Evolutionary conservation across 1,140 invertebrate species (phyloP), one percentile per base, ranked within the genome.

Genomic region (Luehdorfia chinensis): DNA sequence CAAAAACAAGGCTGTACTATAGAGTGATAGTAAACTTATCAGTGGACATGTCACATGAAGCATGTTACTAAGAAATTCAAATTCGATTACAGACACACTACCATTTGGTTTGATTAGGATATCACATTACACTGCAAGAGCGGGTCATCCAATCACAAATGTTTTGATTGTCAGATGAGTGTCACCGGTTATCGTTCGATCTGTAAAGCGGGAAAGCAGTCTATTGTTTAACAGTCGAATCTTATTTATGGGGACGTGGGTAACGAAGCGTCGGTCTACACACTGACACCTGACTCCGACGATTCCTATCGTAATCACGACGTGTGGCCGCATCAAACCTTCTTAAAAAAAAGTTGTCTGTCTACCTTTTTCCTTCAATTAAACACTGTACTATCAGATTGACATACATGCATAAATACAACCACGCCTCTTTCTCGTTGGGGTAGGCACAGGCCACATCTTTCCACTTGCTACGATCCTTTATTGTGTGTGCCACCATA

Each of bases 191-290:
- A 77, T 77, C 71, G 47, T 11, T 18, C 34, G 55, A 73, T 73
- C 69, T 16, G 58, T 43, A 55, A 62, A n/a, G n/a, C n/a, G 64
- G 52, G 63, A 48, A 53, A 41, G 59, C 55, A 47, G 55, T 43
- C 67, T 60, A 83, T 83, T 83, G 78, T 79, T 64, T 70, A 60
- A 66, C 54, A 67, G 76, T 75, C 73, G 73, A 80, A 77, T 62
- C 67, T 74, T 74, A 77, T 83, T 76, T 69, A 84, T 57, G 64
- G 57, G 53, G 66, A 66, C 65, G 54, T 54, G 36, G 44, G 46
- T 58, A 50, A 59, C 58, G 52, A 48, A 33, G 49, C 58, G 49
- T 69, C 56, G 59, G 36, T 21, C 49, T 45, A 55, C 53, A 55
- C 30, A 11, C 52, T 50, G 70, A 76, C 70, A 83, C 74, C 66